Evolutionary conservation across 2,888 invertebrate genomes (phyloP).

Genomic region (Toxonevra muliebris): DNA sequence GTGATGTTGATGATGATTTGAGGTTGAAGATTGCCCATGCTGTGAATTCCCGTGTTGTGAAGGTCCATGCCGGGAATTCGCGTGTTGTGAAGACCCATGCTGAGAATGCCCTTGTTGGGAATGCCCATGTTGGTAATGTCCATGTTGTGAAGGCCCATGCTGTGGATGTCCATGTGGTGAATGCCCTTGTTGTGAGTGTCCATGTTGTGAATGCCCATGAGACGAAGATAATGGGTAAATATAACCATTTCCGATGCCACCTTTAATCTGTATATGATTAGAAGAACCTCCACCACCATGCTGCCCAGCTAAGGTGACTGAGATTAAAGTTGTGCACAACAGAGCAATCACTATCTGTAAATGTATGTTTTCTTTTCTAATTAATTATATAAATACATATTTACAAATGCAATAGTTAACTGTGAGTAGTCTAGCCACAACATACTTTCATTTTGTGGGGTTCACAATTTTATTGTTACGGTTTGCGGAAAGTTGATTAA

Average conservation of each 20-base stretch:
- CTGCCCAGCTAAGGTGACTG: background rate
- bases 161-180: too few relatives aligned
- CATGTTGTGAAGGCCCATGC: slow-evolving; percentile 25
- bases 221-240: slow-evolving; percentile 32
- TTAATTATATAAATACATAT: too few relatives aligned
- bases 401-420: background rate
- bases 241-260: slow-evolving; percentile 38
- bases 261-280: slow-evolving; percentile 9
- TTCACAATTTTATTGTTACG: background rate
- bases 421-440: background rate
- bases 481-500: background rate
- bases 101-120: slow-evolving; percentile 31
- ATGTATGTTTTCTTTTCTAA: too few relatives aligned
- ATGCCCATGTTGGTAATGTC: slow-evolving; percentile 31
- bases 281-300: background rate
- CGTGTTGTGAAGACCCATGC: too few relatives aligned
- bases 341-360: background rate
- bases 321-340: background rate
- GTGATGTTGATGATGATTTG: slow-evolving; percentile 33
- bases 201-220: slow-evolving; percentile 34
- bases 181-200: slow-evolving; percentile 19
- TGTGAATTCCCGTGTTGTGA: too few relatives aligned
- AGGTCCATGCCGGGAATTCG: too few relatives aligned
- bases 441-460: slow-evolving; percentile 6
- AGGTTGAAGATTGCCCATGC: background rate